These are phyloP conservation scores for Caenorhabditis remanei DNA, from an alignment of 1,140 invertebrate genomes.

Conservation along the genomic window DNA sequence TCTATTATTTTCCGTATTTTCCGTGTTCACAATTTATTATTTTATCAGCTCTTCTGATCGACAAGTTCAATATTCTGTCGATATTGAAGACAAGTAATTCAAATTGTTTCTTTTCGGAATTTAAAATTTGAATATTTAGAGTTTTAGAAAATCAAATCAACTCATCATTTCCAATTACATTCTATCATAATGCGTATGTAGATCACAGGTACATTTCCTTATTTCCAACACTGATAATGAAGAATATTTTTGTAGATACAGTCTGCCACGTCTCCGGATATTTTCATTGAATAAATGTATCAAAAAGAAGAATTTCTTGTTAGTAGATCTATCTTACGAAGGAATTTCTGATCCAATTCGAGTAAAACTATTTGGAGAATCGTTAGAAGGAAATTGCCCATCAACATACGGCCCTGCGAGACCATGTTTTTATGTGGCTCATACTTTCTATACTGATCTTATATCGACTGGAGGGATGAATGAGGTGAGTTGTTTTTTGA, in stretches of 20 bases:
- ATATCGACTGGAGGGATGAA: not conserved
- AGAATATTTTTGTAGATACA: not conserved
- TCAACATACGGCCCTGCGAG: not conserved
- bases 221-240: not conserved
- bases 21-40: not conserved
- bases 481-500: not conserved
- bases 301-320: not conserved
- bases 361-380: not conserved
- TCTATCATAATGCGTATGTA: slow-evolving; percentile 33
- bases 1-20: not conserved
- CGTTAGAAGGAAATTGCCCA: not conserved
- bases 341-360: not conserved
- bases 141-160: slow-evolving; percentile 8
- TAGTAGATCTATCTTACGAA: not conserved
- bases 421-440: slow-evolving; percentile 6
- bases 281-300: not conserved
- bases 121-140: not conserved
- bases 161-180: not conserved
- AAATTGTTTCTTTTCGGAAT: not conserved
- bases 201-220: slow-evolving; percentile 3
- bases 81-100: not conserved
- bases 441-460: not conserved
- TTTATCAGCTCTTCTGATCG: not conserved
- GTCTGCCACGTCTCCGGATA: slow-evolving; percentile 4
- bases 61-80: not conserved